These are phyloP conservation scores for Orussus abietinus DNA, from an alignment of 1,140 invertebrate genomes.

Conservation along the genomic window DNA sequence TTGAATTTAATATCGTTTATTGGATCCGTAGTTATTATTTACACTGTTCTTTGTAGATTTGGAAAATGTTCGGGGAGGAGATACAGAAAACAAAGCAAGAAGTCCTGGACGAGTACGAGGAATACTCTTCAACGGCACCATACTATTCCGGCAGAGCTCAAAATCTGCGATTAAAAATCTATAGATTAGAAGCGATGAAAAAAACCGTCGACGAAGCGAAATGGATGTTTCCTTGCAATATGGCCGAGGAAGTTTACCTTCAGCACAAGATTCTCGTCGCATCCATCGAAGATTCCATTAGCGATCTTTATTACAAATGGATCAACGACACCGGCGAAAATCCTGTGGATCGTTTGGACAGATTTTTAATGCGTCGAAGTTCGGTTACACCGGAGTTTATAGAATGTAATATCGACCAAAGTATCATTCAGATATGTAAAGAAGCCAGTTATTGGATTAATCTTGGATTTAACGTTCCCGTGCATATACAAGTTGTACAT, in stretches of 20 bases:
- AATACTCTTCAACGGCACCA: slow-evolving; percentile 63
- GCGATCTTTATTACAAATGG: slow-evolving; percentile 65
- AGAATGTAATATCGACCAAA: slow-evolving; percentile 73
- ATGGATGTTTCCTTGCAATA: slow-evolving; percentile 68
- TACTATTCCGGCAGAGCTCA: slow-evolving; percentile 67
- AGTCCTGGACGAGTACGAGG: slow-evolving; percentile 60
- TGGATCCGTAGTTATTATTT: no score
- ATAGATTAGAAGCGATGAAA: slow-evolving; percentile 59
- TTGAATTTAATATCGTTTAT: no score
- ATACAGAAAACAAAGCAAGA: slow-evolving; percentile 71
- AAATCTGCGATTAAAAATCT: slow-evolving; percentile 61
- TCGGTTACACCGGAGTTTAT: slow-evolving; percentile 61
- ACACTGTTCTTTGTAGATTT: slow-evolving; percentile 68
- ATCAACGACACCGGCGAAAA: slow-evolving; percentile 57
- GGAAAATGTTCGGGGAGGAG: slow-evolving; percentile 73
- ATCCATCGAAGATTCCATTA: slow-evolving; percentile 64
- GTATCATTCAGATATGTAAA: slow-evolving; percentile 59
- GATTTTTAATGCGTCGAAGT: slow-evolving; percentile 67
- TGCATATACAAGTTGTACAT: slow-evolving; percentile 60
- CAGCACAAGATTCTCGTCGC: slow-evolving; percentile 63
- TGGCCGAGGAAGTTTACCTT: slow-evolving; percentile 65
- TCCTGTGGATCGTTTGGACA: slow-evolving; percentile 62
- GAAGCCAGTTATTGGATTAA: slow-evolving; percentile 69
- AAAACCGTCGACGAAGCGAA: slow-evolving; percentile 64
- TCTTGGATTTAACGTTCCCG: slow-evolving; percentile 63